Base-by-base conservation (phyloP, 2,113 vertebrate genomes). In the Caranx ignobilis region DNA sequence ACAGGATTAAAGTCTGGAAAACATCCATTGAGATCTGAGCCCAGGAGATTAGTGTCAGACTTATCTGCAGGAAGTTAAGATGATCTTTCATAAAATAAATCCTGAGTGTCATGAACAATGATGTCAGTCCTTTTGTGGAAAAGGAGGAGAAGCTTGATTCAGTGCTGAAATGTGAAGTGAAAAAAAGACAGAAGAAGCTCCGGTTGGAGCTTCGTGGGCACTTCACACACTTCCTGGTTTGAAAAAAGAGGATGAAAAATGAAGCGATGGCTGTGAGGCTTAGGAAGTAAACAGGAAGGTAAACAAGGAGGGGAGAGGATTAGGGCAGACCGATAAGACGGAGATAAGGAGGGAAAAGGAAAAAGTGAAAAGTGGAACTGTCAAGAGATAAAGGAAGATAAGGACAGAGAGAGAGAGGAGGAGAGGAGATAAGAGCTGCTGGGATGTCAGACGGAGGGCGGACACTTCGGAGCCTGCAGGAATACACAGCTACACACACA, bases 301-400 rank as follows among this genome's bases (percentile, higher is more conserved):
- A 79, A 79, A 79, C 61, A 84, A 57, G 32, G 52, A 81, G 59
- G 32, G 12, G 31, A 77, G 63, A 75, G 52, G 60, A 67, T 62
- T 70, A 61, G 35, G 57, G 12, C 48, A 52, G 31, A 47, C 16
- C 74, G 59, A 87, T 79, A 59, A 80, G 47, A 87, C 19, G 16
- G 12, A 70, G 37, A 68, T 21, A 35, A 18, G 56, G 32, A 68
- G 10, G 11, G 50, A 69, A 35, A 45, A 56, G 26, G 31, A 54
- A 63, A 71, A 59, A 35, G 71, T 55, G 6, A 85, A 57, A 77
- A 75, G 78, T 70, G 70, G 74, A 31, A 37, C 26, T 19, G 52
- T n/a, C 50, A 50, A 32, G 45, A 76, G 76, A 79, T 75, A 65
- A 69, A 56, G 48, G 48, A 1, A 70, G 55, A 68, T n/a, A 55